Percentiles rank a stretch among this genome's conserved stretches.
These are phyloP conservation scores for Drosophila sp. DNA, from an alignment of 1,140 invertebrate genomes.

Conservation along the genomic window DNA sequence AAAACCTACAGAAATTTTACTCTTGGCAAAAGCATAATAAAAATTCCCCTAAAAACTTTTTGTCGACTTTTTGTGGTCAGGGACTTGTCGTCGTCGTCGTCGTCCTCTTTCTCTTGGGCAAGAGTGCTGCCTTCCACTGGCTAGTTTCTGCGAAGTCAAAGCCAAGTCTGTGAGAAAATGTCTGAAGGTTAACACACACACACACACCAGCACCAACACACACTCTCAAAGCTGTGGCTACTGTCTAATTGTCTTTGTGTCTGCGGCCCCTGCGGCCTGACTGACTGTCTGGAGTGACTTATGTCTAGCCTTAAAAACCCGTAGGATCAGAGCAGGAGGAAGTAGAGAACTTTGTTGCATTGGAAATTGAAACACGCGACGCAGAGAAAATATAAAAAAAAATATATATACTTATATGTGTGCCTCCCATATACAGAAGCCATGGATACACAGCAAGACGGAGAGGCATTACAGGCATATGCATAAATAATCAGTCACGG, in stretches of 20 bases:
- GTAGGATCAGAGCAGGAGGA: conserved; percentile 26
- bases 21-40: conserved; percentile 11
- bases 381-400: conserved; percentile 19
- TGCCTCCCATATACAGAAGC: conserved; percentile 48
- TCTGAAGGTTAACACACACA: conserved; percentile 59
- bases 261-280: conserved; percentile 38
- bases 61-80: conserved; percentile 16
- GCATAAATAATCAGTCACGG: conserved; percentile 80
- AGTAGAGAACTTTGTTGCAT: conserved; percentile 72
- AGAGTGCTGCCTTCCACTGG: neutral
- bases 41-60: conserved; percentile 14
- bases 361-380: conserved; percentile 73
- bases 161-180: conserved; percentile 17
- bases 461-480: conserved; percentile 68
- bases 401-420: no score
- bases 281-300: conserved; percentile 74
- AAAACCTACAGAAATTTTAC: conserved; percentile 13
- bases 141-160: conserved; percentile 7
- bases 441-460: conserved; percentile 13
- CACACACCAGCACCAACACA: conserved; percentile 1
- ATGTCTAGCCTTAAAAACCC: conserved; percentile 78
- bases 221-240: conserved; percentile 44
- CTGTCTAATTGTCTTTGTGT: conserved; percentile 70
- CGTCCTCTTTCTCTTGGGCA: neutral
- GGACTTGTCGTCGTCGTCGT: conserved; percentile 1